These are phyloP conservation scores for Phalacrocorax brasilianus DNA, from an alignment of 2,113 vertebrate species.

Conservation along the genomic window DNA sequence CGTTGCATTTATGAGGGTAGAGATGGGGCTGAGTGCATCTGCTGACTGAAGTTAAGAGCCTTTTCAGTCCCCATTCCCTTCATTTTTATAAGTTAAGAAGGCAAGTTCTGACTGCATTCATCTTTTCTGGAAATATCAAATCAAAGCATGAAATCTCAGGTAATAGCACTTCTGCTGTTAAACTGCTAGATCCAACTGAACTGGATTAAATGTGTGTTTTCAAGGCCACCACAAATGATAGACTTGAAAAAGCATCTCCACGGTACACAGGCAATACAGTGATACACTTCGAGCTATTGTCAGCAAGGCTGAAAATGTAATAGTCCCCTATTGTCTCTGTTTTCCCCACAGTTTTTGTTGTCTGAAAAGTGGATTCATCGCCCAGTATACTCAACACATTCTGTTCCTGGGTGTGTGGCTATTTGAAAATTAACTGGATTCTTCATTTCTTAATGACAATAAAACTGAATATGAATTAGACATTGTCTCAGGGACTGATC, in stretches of 20 bases:
- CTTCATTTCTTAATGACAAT: background rate
- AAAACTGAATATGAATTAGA: background rate
- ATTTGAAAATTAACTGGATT: background rate
- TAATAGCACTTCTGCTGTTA: background rate
- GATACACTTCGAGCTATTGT: background rate
- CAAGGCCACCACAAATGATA: background rate
- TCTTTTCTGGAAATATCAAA: slow-evolving; percentile 13
- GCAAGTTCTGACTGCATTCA: background rate
- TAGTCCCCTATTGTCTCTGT: background rate
- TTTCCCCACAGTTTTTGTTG: background rate
- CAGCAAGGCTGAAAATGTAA: background rate
- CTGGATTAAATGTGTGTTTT: background rate
- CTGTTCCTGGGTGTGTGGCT: background rate
- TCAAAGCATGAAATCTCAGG: slow-evolving; percentile 10
- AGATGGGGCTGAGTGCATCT: background rate
- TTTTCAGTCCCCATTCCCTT: background rate
- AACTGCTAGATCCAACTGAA: background rate
- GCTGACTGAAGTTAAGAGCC: background rate
- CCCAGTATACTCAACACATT: background rate
- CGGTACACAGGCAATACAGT: background rate
- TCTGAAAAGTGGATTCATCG: too few relatives aligned
- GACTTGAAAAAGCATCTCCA: background rate
- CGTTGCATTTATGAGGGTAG: background rate
- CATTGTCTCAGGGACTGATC: background rate
- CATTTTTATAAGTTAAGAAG: background rate